These are phyloP conservation scores for Hirudo medicinalis DNA, from an alignment of 1,140 invertebrate species.

Conservation along the genomic window DNA sequence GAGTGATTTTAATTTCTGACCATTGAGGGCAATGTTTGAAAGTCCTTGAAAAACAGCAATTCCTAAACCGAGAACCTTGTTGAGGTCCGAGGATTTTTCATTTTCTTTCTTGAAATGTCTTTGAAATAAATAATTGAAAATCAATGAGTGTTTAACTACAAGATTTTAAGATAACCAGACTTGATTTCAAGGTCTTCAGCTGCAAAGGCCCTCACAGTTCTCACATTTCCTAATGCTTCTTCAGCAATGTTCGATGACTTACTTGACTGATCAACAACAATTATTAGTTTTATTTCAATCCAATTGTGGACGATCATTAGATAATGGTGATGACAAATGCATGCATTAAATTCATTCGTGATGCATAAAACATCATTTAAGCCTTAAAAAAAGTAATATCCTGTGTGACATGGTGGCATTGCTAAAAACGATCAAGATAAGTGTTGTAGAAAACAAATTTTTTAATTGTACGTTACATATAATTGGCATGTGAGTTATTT, in stretches of 20 bases:
- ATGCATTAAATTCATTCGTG: background rate
- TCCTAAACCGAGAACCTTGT: conserved; percentile 67
- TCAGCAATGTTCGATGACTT: conserved; percentile 73
- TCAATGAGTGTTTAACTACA: background rate
- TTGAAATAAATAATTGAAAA: conserved; percentile 24
- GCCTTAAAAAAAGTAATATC: too few species aligned
- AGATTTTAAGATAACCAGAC: conserved; percentile 28
- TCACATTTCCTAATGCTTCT: conserved; percentile 78
- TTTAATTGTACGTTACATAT: too few species aligned
- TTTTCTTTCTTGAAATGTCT: conserved; percentile 61
- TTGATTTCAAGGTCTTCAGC: conserved; percentile 71
- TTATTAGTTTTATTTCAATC: background rate
- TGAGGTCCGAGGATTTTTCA: conserved; percentile 54
- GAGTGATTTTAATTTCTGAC: conserved; percentile 25
- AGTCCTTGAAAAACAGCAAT: conserved; percentile 70
- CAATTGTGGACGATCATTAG: background rate
- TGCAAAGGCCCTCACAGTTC: conserved; percentile 78
- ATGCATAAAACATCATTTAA: background rate
- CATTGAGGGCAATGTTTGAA: conserved; percentile 48
- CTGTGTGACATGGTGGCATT: too few species aligned
- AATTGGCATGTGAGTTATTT: too few species aligned
- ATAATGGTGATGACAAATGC: background rate
- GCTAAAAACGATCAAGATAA: too few species aligned
- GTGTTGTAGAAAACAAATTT: too few species aligned
- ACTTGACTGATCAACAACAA: conserved; percentile 51